Evolutionary conservation across 2,113 vertebrate species (phyloP).

Genomic region (Eublepharis macularius): DNA sequence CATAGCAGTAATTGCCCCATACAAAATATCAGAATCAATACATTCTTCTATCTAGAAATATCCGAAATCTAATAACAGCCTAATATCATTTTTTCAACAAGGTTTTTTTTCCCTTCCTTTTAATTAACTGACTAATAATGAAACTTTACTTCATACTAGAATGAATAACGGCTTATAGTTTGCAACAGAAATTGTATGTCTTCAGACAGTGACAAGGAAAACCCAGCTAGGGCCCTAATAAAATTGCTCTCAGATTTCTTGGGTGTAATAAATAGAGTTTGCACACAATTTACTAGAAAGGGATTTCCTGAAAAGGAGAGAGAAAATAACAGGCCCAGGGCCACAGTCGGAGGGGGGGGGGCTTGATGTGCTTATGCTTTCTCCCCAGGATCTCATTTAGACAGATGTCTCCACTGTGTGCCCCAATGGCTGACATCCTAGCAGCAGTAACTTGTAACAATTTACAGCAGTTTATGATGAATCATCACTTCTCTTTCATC

Average conservation of each 20-base stretch:
- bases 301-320: conserved; percentile 29
- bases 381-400: conserved; percentile 35
- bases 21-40: too few species aligned
- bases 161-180: conserved; percentile 24
- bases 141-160: background rate
- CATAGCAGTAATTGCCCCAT: too few species aligned
- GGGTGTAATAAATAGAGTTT: conserved; percentile 40
- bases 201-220: conserved; percentile 24
- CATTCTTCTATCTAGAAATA: too few species aligned
- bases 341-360: too few species aligned
- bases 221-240: conserved; percentile 18
- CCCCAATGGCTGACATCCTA: conserved; percentile 26
- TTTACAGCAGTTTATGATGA: conserved; percentile 41
- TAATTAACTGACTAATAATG: background rate
- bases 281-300: conserved; percentile 38
- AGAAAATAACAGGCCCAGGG: background rate
- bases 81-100: too few species aligned
- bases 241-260: conserved; percentile 26
- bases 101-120: background rate
- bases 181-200: conserved; percentile 14
- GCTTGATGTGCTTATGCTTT: conserved; percentile 11
- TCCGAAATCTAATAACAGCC: too few species aligned
- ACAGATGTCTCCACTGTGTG: conserved; percentile 17
- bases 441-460: conserved; percentile 38
- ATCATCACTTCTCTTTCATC: conserved; percentile 30